Base-by-base conservation (phyloP, 2,888 invertebrate genomes). In the Galerucella pusilla region DNA sequence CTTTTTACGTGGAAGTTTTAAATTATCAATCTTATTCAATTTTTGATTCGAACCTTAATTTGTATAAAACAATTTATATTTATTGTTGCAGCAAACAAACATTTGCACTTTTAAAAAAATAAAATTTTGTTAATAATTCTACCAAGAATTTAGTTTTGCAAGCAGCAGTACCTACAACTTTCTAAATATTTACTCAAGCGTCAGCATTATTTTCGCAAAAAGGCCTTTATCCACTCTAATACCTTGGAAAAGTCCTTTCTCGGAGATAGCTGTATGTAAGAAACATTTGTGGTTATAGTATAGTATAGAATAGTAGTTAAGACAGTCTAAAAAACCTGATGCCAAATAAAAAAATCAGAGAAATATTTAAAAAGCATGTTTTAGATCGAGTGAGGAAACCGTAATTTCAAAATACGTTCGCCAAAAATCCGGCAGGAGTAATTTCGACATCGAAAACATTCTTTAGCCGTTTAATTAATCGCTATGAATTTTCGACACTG, bases 241-340 rank as follows among this genome's bases (percentile, higher is more conserved):
- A 94, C 95, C 96, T 96, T 92, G 95, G 95, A 89, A 95, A 96
- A 83, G 96, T 96, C 94, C 96, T 92, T 92, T 95, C 95, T 93
- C 94, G 93, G 89, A 95, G 94, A 90, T 95, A 95, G 94, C 96
- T 95, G 88, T 79, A 81, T 81, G 78, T 77, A 82, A 82, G 81
- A 87, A 87, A 88, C 71, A 80, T 65, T 52, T 70, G 76, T 79
- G 25, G 66, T 70, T 76, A 73, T 60, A 71, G 49, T 28, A 60
- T 65, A 14, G 35, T 35, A 35, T 35, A 35, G 35, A n/a, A n/a
- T n/a, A n/a, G n/a, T 54, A 65, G 3, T 65, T 54, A 71, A 57
- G 57, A 71, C 42, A 54, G 28, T 16, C 14, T 28, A 46, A 59
- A 71, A 65, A 60, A 63, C 10, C 28, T 46, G 12, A 74, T 68